Evolutionary conservation across 2,113 vertebrate species (phyloP), one percentile per base, ranked within the genome.

Genomic region (Delphinapterus leucas): DNA sequence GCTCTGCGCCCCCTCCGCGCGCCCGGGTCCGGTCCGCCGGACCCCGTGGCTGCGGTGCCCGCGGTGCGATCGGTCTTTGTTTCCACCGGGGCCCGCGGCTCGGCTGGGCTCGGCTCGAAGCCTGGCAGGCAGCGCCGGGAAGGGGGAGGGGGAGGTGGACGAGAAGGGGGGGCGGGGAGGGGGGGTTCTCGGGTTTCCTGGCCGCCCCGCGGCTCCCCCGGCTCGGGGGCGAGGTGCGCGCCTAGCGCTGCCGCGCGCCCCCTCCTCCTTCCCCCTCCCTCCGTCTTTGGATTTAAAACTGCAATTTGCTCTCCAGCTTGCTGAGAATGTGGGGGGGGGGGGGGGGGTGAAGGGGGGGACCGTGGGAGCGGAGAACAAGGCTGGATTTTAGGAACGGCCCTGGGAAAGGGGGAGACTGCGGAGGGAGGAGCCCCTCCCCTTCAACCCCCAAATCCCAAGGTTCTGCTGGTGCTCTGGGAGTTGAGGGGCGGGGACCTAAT

Each of bases 1-100:
- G 67, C 47, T 82, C 94, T 68, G 96, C 93, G 86, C 94, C 90
- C 94, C 81, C 33, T 90, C 87, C 38, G 94, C 38, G 90, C 76
- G 89, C 95, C 97, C 98, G 98, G 99, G 99, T 99, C 99, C 99
- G 99, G 99, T 99, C 99, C 99, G 99, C 98, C 98, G 99, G 99
- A 98, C 99, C 98, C 98, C 90, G 98, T 98, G 98, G 99, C 98
- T 98, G 99, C 99, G 99, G 99, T 99, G 99, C 99, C 99, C 99
- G 99, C 98, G 99, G 99, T 99, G 98, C 99, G 98, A 97, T 98
- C 99, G 95, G 98, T 97, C 98, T 98, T 98, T 98, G 98, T 98
- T 98, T 98, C 97, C 97, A 97, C 97, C 97, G 97, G 97, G 96
- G 98, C 97, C 97, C 97, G 97, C 95, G 94, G 98, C 98, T 97